Percentiles rank a stretch among this genome's conserved stretches.
Evolutionary conservation across 64 coral and sea anemone species (phyloP).

Genomic region (Anthopleura sola): DNA sequence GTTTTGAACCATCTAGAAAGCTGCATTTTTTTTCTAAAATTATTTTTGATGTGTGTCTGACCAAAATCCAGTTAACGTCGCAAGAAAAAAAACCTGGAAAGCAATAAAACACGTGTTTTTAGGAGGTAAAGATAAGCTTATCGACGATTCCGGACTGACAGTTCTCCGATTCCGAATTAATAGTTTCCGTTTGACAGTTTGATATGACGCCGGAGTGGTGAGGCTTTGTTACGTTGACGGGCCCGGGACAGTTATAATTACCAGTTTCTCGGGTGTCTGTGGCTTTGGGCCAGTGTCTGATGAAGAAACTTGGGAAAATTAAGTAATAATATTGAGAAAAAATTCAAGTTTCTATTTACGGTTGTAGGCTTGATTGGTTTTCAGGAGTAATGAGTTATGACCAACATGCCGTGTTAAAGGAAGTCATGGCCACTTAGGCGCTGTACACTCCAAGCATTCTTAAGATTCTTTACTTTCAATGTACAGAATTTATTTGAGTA

Average conservation of each 20-base stretch:
- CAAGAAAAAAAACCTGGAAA: neutral
- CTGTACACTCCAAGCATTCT: neutral
- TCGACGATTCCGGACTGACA: neutral
- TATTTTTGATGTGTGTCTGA: neutral
- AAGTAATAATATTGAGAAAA: neutral
- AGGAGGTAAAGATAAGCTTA: neutral
- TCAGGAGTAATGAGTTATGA: neutral
- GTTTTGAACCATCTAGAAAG: neutral
- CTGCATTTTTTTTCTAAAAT: neutral
- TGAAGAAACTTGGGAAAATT: neutral
- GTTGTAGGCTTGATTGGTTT: neutral
- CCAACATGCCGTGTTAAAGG: neutral
- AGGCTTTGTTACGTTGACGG: neutral
- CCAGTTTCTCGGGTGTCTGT: no score
- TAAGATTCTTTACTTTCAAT: neutral
- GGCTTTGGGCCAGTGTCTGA: no score
- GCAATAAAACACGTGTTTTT: neutral
- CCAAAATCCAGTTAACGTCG: neutral
- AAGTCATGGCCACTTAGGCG: neutral
- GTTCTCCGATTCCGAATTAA: neutral
- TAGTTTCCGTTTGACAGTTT: neutral
- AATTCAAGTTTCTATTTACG: neutral
- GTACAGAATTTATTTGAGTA: neutral
- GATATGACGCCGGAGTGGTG: neutral
- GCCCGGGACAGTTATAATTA: no score